These are phyloP conservation scores for Drosophila biarmipes DNA, from an alignment of 1,140 invertebrate species.

Conservation along the genomic window DNA sequence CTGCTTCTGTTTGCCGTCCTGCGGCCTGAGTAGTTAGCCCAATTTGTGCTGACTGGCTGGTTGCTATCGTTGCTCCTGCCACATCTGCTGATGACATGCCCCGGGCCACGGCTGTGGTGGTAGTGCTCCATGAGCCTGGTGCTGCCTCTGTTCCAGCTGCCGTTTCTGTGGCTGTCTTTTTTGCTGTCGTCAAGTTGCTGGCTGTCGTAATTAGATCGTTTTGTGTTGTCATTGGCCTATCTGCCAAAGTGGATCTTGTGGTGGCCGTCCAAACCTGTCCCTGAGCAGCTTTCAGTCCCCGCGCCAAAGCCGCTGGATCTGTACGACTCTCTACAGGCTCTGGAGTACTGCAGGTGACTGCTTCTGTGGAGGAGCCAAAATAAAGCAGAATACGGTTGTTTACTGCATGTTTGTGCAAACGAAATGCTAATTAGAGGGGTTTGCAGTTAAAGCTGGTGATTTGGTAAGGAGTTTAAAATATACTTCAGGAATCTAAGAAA, in stretches of 20 bases:
- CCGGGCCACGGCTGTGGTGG: slow-evolving; percentile 33
- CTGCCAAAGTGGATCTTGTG: slow-evolving; percentile 75
- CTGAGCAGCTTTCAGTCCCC: slow-evolving; percentile 1
- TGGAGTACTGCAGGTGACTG: slow-evolving; percentile 63
- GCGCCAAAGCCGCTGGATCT: slow-evolving; percentile 3
- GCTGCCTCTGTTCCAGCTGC: slow-evolving; percentile 24
- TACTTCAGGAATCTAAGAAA: not conserved
- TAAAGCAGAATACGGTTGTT: slow-evolving; percentile 24
- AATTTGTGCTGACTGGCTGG: slow-evolving; percentile 72
- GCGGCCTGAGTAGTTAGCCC: slow-evolving; percentile 63
- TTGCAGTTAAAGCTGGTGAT: not conserved
- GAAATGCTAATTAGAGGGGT: slow-evolving; percentile 18
- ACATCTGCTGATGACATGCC: slow-evolving; percentile 66
- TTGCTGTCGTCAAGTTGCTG: slow-evolving; percentile 69
- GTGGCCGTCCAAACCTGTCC: slow-evolving; percentile 42
- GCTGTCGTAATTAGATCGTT: slow-evolving; percentile 81
- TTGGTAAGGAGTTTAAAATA: too few relatives aligned
- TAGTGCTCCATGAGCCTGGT: slow-evolving; percentile 21
- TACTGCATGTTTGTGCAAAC: slow-evolving; percentile 11
- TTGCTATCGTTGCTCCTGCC: slow-evolving; percentile 23
- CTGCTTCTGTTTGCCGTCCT: slow-evolving; percentile 25
- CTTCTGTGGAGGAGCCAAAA: slow-evolving; percentile 51
- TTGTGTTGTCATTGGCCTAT: slow-evolving; percentile 80
- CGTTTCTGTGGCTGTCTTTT: slow-evolving; percentile 35
- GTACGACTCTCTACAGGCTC: not conserved